phyloP scores from a whole-genome alignment of 2,888 invertebrate species.

The Metacarcinus magister region DNA sequence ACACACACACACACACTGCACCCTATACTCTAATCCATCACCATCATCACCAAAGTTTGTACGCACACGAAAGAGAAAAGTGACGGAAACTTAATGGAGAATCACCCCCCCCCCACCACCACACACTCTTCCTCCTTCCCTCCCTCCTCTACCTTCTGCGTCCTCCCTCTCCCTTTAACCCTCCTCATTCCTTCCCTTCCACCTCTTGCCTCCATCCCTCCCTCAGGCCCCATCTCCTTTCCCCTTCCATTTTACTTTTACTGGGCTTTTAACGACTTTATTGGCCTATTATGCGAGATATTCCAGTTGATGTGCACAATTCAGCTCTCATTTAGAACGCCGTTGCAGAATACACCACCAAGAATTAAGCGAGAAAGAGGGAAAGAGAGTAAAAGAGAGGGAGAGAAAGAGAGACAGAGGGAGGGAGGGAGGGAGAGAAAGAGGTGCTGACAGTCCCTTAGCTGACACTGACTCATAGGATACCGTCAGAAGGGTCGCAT shows the following conservation, averaged over 20 bases:
- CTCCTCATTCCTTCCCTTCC: too few relatives aligned
- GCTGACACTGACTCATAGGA: too few relatives aligned
- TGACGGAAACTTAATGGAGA: too few relatives aligned
- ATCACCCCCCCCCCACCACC: too few relatives aligned
- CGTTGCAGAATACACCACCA: background rate
- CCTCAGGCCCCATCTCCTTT: background rate
- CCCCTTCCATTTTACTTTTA: slow-evolving; percentile 15
- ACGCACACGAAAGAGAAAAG: background rate
- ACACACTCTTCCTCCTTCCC: too few relatives aligned
- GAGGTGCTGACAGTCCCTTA: too few relatives aligned
- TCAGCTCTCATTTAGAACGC: background rate
- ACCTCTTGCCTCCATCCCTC: slow-evolving; percentile 4
- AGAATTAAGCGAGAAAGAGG: slow-evolving; percentile 12
- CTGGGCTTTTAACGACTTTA: slow-evolving; percentile 12
- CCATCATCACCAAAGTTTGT: slow-evolving; percentile 26
- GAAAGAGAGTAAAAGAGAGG: background rate
- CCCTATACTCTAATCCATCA: background rate
- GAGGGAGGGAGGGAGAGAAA: background rate
- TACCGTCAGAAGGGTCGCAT: too few relatives aligned
- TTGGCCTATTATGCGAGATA: slow-evolving; percentile 14
- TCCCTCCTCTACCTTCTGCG: too few relatives aligned
- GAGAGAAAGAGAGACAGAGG: background rate
- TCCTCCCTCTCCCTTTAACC: too few relatives aligned
- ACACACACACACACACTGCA: background rate
- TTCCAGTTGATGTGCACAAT: slow-evolving; percentile 14